phyloP scores from a whole-genome alignment of 2,888 invertebrate genomes.

The Spilosoma lubricipeda region DNA sequence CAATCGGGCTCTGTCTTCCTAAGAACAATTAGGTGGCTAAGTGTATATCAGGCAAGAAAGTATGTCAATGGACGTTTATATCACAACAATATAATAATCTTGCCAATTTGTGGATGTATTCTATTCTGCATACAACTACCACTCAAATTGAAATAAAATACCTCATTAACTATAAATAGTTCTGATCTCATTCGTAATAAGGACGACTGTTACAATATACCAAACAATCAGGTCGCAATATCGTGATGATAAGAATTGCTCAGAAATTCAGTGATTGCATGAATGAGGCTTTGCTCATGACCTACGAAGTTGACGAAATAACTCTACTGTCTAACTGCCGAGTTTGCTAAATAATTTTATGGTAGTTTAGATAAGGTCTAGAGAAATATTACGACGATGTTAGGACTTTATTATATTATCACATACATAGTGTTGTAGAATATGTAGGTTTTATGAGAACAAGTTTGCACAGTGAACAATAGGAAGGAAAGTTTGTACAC shows the following conservation, averaged over 20 bases:
- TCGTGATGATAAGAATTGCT: not conserved
- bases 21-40: no score
- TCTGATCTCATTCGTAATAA: not conserved
- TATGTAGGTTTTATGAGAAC: not conserved
- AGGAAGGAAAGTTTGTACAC: not conserved
- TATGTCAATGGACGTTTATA: not conserved
- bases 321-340: no score
- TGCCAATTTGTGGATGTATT: not conserved
- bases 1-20: no score
- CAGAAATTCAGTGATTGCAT: no score
- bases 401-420: not conserved
- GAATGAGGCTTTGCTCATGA: no score
- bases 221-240: not conserved
- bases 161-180: conserved; percentile 1
- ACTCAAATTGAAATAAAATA: conserved; percentile 1
- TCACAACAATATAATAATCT: not conserved
- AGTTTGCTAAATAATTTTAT: no score
- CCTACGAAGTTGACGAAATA: no score
- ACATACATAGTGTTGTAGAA: not conserved
- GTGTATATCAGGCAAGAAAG: not conserved
- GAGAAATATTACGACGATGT: no score
- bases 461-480: not conserved
- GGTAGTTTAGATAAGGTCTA: no score
- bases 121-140: not conserved
- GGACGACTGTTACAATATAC: not conserved